Evolutionary conservation across 1,140 invertebrate genomes (phyloP), one percentile per base, ranked within the genome.

Genomic region (Penaeus japonicus): DNA sequence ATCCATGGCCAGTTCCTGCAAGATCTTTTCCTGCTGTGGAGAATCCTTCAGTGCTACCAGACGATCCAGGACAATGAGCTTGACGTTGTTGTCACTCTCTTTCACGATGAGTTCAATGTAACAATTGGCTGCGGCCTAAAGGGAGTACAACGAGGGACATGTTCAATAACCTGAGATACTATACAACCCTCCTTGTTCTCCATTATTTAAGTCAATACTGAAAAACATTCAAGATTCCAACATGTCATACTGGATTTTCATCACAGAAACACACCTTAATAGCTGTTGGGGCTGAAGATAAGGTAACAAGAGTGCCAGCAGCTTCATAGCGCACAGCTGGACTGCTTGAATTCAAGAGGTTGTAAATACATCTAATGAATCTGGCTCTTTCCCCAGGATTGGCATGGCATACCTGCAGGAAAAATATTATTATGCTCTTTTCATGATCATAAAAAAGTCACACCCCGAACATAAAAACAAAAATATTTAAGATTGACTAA

Each of bases 1-100:
- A 93, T 99, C 99, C 99, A 99, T 99, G 20, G 99, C 98, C 55
- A 99, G 94, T 92, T 99, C 98, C 93, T 99, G 98, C 86, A 99
- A 94, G 0, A 99, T 97, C 92, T 97, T 95, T 92, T 99, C 97
- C 92, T 98, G 97, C 75, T 95, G 95, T 32, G 97, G 96, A 91
- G 95, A 95, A 73, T 97, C 96, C 91, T 96, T 96, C 91, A 99
- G 94, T 3, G 96, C 96, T 91, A 99, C 96, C 81, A 99, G 94
- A 77, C 98, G 95, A 92, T 99, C 98, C 87, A 99, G 94, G 2
- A 99, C 98, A 91, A 99, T 99, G 75, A 99, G 94, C 93, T 99
- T 99, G 0, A 99, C 98, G 94, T 99, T 99, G 93, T 99, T 99
- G 92, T 99, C 99, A 93, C 98, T 99, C 93, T 99, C 99, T 93